These are phyloP conservation scores for Notoglanidium macrostoma DNA, from an alignment of 2,797 vertebrate species.

Conservation along the genomic window DNA sequence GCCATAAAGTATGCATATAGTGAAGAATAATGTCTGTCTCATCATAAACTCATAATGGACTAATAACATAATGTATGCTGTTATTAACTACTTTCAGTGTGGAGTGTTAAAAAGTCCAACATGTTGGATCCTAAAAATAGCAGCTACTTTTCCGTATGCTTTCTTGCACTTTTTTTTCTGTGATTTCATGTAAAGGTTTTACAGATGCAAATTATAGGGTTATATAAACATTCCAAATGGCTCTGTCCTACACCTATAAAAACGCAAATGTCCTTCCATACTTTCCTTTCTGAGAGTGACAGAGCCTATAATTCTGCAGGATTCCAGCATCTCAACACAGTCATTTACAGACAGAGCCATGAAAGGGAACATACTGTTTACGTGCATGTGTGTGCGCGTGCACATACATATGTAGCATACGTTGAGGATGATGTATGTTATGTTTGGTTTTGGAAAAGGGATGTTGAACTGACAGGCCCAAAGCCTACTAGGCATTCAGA, in stretches of 20 bases:
- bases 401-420: slow-evolving; percentile 23
- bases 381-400: slow-evolving; percentile 19
- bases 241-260: slow-evolving; percentile 30
- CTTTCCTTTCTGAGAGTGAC: slow-evolving; percentile 38
- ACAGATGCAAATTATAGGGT: slow-evolving; percentile 1
- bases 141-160: not conserved
- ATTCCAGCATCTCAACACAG: slow-evolving; percentile 49
- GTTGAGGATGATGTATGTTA: slow-evolving; percentile 26
- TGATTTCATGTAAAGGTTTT: slow-evolving; percentile 9
- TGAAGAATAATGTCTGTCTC: not conserved
- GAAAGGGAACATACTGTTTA: slow-evolving; percentile 23
- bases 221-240: slow-evolving; percentile 28
- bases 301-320: slow-evolving; percentile 60
- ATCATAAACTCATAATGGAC: not conserved
- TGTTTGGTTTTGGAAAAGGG: slow-evolving; percentile 16
- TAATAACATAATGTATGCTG: not conserved
- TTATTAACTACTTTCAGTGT: not conserved
- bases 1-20: not conserved
- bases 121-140: not conserved
- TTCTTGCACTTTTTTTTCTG: not conserved
- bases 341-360: slow-evolving; percentile 50
- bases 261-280: slow-evolving; percentile 45
- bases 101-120: not conserved
- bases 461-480: slow-evolving; percentile 37
- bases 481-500: slow-evolving; percentile 16